Evolutionary conservation across 2,888 invertebrate species (phyloP).

Genomic region (Capitulum mitella): DNA sequence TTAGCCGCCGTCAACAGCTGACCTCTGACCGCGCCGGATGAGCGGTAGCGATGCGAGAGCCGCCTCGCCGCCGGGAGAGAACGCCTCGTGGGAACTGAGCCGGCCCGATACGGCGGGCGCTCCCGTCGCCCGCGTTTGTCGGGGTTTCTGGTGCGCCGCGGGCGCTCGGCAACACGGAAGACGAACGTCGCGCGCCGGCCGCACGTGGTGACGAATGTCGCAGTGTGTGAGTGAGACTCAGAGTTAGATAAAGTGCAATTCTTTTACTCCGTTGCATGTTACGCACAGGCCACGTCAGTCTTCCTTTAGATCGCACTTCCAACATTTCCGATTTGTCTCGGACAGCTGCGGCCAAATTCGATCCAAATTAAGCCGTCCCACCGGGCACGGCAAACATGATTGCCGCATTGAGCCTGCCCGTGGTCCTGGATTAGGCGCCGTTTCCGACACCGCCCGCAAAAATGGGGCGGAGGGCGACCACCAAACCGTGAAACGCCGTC

Average conservation of each 20-base stretch:
- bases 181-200: not conserved
- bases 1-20: not conserved
- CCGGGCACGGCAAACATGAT: not conserved
- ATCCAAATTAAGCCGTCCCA: not conserved
- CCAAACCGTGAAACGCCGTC: not conserved
- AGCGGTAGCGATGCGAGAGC: not conserved
- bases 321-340: not conserved
- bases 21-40: conserved; percentile 3
- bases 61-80: not conserved
- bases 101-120: too few relatives aligned
- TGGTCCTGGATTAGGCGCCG: not conserved
- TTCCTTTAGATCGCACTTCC: not conserved
- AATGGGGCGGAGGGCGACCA: not conserved
- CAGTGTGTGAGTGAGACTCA: too few relatives aligned
- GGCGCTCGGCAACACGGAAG: too few relatives aligned
- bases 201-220: too few relatives aligned
- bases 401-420: not conserved
- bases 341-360: conserved; percentile 2
- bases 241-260: too few relatives aligned
- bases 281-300: too few relatives aligned
- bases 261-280: too few relatives aligned
- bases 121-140: too few relatives aligned
- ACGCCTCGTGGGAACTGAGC: not conserved
- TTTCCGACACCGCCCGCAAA: not conserved
- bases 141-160: too few relatives aligned